Percentiles rank a stretch among this genome's conserved stretches.
phyloP scores from a whole-genome alignment of 2,888 invertebrate species.

The Mellilla xanthometata region DNA sequence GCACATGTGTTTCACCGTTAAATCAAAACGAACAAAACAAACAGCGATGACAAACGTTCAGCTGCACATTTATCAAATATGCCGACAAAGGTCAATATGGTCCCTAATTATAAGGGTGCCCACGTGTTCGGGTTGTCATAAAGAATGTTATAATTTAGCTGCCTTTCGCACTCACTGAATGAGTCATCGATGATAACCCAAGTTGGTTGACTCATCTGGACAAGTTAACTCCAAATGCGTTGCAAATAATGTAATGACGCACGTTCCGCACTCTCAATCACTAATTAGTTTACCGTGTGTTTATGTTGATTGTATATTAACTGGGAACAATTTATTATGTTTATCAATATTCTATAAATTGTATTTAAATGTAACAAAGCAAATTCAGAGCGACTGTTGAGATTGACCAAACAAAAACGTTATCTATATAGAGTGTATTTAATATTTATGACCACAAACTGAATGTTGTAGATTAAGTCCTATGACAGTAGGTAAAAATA shows the following conservation, averaged over 20 bases:
- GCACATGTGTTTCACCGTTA: slow-evolving; percentile 18
- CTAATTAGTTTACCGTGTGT: slow-evolving; percentile 27
- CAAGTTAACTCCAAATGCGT: slow-evolving; percentile 47
- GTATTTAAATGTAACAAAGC: too few species aligned
- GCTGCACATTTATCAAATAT: slow-evolving; percentile 26
- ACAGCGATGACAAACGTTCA: slow-evolving; percentile 25
- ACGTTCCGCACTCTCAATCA: slow-evolving; percentile 34
- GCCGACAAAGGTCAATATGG: slow-evolving; percentile 38
- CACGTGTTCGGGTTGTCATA: slow-evolving; percentile 27
- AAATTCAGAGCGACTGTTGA: too few species aligned
- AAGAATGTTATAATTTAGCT: slow-evolving; percentile 21
- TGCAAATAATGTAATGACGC: slow-evolving; percentile 67
- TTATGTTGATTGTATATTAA: slow-evolving; percentile 20
- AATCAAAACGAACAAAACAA: slow-evolving; percentile 24
- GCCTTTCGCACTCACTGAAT: slow-evolving; percentile 30
- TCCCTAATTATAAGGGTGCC: slow-evolving; percentile 33
- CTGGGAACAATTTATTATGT: slow-evolving; percentile 24
- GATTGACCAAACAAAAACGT: too few species aligned
- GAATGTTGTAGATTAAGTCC: too few species aligned
- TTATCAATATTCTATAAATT: slow-evolving; percentile 6
- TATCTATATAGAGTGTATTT: too few species aligned
- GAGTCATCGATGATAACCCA: slow-evolving; percentile 62
- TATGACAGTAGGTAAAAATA: too few species aligned
- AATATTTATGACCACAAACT: too few species aligned
- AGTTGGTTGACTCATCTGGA: slow-evolving; percentile 62